These are phyloP conservation scores for Vanessa atalanta DNA, from an alignment of 1,140 invertebrate species.

Conservation along the genomic window DNA sequence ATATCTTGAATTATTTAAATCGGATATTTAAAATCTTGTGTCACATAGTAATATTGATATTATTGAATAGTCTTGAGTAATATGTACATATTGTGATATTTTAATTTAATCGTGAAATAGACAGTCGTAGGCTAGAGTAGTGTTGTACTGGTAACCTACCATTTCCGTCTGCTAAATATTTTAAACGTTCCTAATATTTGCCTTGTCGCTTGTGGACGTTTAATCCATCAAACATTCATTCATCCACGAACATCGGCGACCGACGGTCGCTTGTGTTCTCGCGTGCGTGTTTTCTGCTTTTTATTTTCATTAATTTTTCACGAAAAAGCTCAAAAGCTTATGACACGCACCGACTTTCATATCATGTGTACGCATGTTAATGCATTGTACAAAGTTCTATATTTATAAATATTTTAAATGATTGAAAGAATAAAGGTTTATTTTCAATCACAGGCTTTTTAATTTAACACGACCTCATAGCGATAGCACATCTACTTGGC, in stretches of 20 bases:
- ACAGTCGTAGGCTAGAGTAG: conserved; percentile 66
- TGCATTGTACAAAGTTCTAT: conserved; percentile 79
- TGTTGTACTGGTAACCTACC: conserved; percentile 53
- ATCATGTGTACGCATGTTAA: conserved; percentile 63
- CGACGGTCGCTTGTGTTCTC: neutral
- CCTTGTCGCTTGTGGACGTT: conserved; percentile 35
- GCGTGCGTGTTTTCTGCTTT: conserved; percentile 26
- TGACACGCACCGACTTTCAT: conserved; percentile 49
- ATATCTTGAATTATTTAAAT: conserved; percentile 46
- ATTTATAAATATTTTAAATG: conserved; percentile 79
- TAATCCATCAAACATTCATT: conserved; percentile 19
- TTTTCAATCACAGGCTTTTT: conserved; percentile 51
- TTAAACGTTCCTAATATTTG: conserved; percentile 52
- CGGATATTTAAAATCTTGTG: conserved; percentile 45
- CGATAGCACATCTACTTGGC: neutral
- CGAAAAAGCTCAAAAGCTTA: conserved; percentile 51
- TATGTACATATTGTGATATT: conserved; percentile 80
- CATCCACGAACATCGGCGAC: conserved; percentile 6
- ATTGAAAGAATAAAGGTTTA: conserved; percentile 80
- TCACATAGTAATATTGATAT: conserved; percentile 55
- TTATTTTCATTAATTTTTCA: conserved; percentile 15
- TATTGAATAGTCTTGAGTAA: conserved; percentile 71
- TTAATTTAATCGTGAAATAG: conserved; percentile 74
- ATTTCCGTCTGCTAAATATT: conserved; percentile 52
- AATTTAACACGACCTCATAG: conserved; percentile 13